Percentiles rank a stretch among this genome's conserved stretches.
Evolutionary conservation across 2,888 invertebrate genomes (phyloP).

Genomic region (Tachina grossa): DNA sequence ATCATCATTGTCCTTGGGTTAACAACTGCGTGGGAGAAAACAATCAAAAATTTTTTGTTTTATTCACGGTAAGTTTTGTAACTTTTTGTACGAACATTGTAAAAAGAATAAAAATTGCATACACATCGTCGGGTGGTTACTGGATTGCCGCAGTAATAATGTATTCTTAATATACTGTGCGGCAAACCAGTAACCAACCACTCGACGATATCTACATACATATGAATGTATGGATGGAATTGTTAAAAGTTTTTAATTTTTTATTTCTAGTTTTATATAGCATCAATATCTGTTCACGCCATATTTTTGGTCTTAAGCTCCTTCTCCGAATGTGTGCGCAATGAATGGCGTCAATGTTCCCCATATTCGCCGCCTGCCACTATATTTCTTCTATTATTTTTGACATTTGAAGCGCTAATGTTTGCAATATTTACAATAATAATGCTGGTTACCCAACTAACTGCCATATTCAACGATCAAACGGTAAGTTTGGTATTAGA

Average conservation of each 20-base stretch:
- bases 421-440: slow-evolving; percentile 99
- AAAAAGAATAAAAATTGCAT: too few relatives aligned
- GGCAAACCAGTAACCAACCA: too few relatives aligned
- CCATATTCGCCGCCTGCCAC: slow-evolving; percentile 97
- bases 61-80: slow-evolving; percentile 92
- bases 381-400: slow-evolving; percentile 94
- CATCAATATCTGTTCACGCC: slow-evolving; percentile 97
- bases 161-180: too few relatives aligned
- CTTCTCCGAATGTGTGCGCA: slow-evolving; percentile 95
- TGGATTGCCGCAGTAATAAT: too few relatives aligned
- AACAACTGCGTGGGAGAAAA: slow-evolving; percentile 99
- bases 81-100: too few relatives aligned
- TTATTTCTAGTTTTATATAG: slow-evolving; percentile 93
- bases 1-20: slow-evolving; percentile 94
- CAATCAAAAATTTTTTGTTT: slow-evolving; percentile 99
- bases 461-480: slow-evolving; percentile 99
- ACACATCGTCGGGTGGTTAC: too few relatives aligned
- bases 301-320: slow-evolving; percentile 95
- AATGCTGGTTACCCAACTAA: slow-evolving; percentile 98
- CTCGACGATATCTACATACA: too few relatives aligned
- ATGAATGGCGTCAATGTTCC: slow-evolving; percentile 97
- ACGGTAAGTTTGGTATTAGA: slow-evolving; percentile 86
- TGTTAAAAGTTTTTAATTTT: too few relatives aligned
- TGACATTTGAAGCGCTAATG: slow-evolving; percentile 96
- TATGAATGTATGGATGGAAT: too few relatives aligned